These are phyloP conservation scores for Scalopus aquaticus DNA, from an alignment of 2,113 vertebrate genomes.

Conservation along the genomic window DNA sequence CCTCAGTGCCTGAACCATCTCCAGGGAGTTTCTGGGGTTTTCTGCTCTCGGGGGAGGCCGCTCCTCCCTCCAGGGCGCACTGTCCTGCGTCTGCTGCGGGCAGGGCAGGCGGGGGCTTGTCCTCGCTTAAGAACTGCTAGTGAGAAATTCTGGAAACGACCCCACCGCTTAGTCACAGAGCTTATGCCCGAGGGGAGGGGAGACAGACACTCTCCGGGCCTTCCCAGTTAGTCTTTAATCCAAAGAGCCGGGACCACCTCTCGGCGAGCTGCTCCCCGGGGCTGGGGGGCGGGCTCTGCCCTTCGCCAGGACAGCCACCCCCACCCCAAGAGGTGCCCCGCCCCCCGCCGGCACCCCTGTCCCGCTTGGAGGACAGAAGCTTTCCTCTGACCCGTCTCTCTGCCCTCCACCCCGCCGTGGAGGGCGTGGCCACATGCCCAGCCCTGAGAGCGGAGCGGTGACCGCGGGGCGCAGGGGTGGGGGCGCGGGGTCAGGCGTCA, in stretches of 20 bases:
- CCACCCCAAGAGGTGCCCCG: no score
- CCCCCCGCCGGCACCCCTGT: no score
- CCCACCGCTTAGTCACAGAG: neutral
- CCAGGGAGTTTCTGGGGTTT: neutral
- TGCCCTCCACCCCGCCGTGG: no score
- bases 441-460: no score
- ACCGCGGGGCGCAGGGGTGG: no score
- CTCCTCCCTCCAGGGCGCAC: neutral
- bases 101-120: neutral
- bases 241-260: neutral
- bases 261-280: rapidly evolving
- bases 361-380: no score
- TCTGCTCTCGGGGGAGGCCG: neutral
- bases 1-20: neutral
- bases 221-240: neutral
- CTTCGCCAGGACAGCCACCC: no score
- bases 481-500: no score
- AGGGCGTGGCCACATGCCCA: no score
- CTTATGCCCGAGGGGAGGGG: neutral
- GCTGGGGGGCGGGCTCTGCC: no score
- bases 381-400: no score
- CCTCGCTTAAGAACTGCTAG: neutral
- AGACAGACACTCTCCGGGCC: neutral
- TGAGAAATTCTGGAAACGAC: neutral
- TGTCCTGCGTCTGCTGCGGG: neutral